phyloP scores from a whole-genome alignment of 2,797 vertebrate species.

The Gobionotothen gibberifrons region DNA sequence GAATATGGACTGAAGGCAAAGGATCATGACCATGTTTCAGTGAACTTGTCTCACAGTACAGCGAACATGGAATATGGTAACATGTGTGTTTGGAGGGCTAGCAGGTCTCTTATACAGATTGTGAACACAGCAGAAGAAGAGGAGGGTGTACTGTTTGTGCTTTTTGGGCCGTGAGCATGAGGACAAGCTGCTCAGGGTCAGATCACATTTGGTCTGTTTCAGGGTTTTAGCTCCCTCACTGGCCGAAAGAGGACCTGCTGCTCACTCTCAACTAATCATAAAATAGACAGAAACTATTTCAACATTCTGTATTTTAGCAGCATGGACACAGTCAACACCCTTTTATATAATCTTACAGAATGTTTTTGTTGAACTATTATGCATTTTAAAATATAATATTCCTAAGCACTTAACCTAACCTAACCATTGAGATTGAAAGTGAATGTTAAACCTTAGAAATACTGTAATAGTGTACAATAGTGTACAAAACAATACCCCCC shows the following conservation, averaged over 20 bases:
- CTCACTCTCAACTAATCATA: background rate
- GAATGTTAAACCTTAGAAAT: no score
- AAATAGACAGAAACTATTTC: background rate
- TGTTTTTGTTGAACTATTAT: background rate
- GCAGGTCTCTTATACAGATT: constrained; percentile 21
- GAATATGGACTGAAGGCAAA: constrained; percentile 59
- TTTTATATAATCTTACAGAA: no score
- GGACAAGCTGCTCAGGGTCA: constrained; percentile 20
- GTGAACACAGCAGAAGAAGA: constrained; percentile 15
- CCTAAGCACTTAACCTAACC: background rate
- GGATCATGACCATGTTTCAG: constrained; percentile 52
- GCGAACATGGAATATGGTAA: constrained; percentile 37
- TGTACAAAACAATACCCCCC: no score
- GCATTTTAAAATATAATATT: background rate
- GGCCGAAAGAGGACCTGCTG: constrained; percentile 19
- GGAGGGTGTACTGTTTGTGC: background rate
- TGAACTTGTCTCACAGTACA: constrained; percentile 59
- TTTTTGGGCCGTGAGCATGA: constrained; percentile 18
- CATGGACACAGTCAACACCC: background rate
- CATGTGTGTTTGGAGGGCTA: constrained; percentile 39
- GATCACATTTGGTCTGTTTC: constrained; percentile 23
- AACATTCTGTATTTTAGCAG: background rate
- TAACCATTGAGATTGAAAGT: background rate
- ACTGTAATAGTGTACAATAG: no score
- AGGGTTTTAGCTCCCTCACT: constrained; percentile 44